These are phyloP conservation scores for Cepphus grylle DNA, from an alignment of 2,113 vertebrate species.

Conservation along the genomic window DNA sequence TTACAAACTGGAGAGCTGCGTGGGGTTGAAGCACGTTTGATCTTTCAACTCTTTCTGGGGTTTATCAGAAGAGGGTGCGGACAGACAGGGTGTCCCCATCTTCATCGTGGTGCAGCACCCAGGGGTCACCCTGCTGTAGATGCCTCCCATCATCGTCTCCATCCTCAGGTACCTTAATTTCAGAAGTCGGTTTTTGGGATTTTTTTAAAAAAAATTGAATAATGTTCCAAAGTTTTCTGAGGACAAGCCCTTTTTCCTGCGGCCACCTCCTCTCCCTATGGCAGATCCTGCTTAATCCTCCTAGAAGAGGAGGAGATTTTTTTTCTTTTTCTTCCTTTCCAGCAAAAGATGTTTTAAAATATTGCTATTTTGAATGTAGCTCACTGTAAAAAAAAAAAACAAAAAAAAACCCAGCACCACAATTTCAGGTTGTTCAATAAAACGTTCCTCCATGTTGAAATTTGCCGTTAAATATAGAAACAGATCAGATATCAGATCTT, in stretches of 20 bases:
- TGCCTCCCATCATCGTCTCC: background rate
- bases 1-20: background rate
- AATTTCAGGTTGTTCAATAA: slow-evolving; percentile 56
- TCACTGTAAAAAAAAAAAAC: background rate
- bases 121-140: background rate
- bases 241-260: background rate
- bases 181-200: background rate
- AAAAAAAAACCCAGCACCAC: background rate
- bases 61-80: background rate
- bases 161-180: background rate
- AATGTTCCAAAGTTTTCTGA: background rate
- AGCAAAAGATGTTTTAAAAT: background rate
- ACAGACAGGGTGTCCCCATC: fast-evolving
- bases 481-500: slow-evolving; percentile 66
- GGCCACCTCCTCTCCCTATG: background rate
- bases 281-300: background rate
- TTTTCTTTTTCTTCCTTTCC: background rate
- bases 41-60: background rate
- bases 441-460: slow-evolving; percentile 66
- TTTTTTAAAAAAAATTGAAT: background rate
- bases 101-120: fast-evolving
- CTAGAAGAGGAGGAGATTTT: background rate
- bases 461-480: slow-evolving; percentile 80
- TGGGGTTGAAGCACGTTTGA: background rate
- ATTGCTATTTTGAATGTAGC: background rate